Evolutionary conservation across 2,113 vertebrate genomes (phyloP), one percentile per base, ranked within the genome.

Genomic region (Nesogale talazaci): DNA sequence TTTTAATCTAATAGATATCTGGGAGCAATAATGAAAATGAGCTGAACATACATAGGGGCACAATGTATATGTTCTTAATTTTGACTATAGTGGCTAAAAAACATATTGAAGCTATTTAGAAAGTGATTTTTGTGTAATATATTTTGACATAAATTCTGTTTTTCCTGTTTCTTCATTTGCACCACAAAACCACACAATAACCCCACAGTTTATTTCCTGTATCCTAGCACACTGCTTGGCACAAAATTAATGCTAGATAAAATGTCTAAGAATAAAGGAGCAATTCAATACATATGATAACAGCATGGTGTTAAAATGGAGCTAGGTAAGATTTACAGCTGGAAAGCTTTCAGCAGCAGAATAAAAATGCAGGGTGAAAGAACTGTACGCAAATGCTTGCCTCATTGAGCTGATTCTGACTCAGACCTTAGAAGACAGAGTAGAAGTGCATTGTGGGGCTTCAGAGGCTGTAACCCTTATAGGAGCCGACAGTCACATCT

Each of bases 281-380:
- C 29, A 19, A 83, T 75, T 93, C 22, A 79, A 40, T 38, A 76
- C 2, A 61, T 80, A 87, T 84, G 86, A 83, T 52, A 11, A 12
- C 81, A 91, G 42, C 87, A 74, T 22, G 14, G 5, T 31, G 61
- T 63, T 94, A 92, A 88, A 95, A 93, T 89, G 70, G 42, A 96
- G 74, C 74, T 89, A 81, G 80, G 5, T 56, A 81, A 86, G 36
- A 86, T 69, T 92, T 84, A 78, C 31, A 89, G 42, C 29, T 91
- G 38, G 4, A 75, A 83, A 87, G 40, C 82, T 8, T 5, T 70
- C n/a, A 70, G 1, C 2, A 31, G 77, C 16, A 7, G 67, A 6
- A 74, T 90, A n/a, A 57, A 87, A 11, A 69, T 90, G n/a, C 57
- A 87, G 82, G 65, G 79, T 78, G 70, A 80, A 20, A 93, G 52